A percentile compares a stretch with the other conserved stretches of the same genome.
These are phyloP conservation scores for Tiliacea aurago DNA, from an alignment of 2,888 invertebrate genomes.

Conservation along the genomic window DNA sequence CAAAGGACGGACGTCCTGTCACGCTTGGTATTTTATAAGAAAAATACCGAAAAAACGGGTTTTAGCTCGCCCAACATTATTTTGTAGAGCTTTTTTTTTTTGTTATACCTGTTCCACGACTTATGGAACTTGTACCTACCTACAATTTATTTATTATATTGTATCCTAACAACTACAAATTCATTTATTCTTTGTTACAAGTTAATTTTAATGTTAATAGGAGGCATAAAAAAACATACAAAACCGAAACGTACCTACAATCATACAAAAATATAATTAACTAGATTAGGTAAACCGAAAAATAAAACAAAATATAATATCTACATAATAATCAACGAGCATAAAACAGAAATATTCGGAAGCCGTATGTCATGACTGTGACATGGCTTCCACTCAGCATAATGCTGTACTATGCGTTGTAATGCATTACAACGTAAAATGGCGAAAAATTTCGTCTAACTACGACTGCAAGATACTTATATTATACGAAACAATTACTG, in stretches of 20 bases:
- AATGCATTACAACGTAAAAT: not conserved
- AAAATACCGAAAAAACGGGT: slow-evolving; percentile 42
- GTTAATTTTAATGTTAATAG: not conserved
- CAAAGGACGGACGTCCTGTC: slow-evolving; percentile 49
- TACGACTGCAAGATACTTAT: not conserved
- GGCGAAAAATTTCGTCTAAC: no score
- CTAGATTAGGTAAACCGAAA: no score
- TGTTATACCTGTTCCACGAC: not conserved
- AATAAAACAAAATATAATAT: no score
- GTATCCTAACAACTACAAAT: not conserved
- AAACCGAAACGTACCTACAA: no score
- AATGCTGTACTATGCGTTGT: no score
- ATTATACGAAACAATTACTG: not conserved
- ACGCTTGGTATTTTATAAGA: slow-evolving; percentile 57
- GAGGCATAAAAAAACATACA: no score
- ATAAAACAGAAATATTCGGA: no score
- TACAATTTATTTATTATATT: not conserved
- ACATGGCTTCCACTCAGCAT: no score
- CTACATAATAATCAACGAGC: no score
- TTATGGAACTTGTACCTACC: not conserved
- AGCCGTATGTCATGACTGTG: no score
- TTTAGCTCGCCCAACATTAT: slow-evolving; percentile 7
- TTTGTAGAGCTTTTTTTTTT: not conserved
- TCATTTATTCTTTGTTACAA: not conserved
- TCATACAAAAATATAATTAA: no score